Evolutionary conservation across 2,797 vertebrate genomes (phyloP).

Genomic region (Cygnus olor): DNA sequence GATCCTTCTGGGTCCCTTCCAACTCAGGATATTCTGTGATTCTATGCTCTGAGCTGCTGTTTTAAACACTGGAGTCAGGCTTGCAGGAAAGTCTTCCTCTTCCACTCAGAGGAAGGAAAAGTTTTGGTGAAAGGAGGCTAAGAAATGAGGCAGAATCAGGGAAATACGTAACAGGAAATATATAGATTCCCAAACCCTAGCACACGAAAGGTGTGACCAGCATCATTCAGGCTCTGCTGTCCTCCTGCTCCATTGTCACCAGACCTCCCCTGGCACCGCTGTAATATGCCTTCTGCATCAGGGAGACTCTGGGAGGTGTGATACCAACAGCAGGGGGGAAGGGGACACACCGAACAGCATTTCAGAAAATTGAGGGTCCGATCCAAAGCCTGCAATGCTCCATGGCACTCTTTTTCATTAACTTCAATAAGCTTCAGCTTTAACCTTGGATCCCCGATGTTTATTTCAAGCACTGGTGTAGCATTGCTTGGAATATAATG

Average conservation of each 20-base stretch:
- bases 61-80: background rate
- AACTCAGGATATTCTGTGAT: background rate
- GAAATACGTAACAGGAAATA: background rate
- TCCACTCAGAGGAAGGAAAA: background rate
- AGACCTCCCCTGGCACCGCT: background rate
- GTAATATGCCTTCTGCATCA: rapidly evolving
- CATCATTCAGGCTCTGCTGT: background rate
- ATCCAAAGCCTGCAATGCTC: constrained; percentile 1
- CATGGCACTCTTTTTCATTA: background rate
- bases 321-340: background rate
- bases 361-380: background rate
- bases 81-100: background rate
- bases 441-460: background rate
- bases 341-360: background rate
- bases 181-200: background rate
- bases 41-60: background rate
- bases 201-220: background rate
- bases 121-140: background rate
- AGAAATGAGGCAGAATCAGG: background rate
- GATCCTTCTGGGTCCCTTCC: background rate
- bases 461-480: constrained; percentile 17
- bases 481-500: background rate
- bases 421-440: constrained; percentile 14
- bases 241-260: background rate
- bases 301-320: background rate